These are phyloP conservation scores for Hypocryptadius cinnamomeus DNA, from an alignment of 2,113 vertebrate species.

Conservation along the genomic window DNA sequence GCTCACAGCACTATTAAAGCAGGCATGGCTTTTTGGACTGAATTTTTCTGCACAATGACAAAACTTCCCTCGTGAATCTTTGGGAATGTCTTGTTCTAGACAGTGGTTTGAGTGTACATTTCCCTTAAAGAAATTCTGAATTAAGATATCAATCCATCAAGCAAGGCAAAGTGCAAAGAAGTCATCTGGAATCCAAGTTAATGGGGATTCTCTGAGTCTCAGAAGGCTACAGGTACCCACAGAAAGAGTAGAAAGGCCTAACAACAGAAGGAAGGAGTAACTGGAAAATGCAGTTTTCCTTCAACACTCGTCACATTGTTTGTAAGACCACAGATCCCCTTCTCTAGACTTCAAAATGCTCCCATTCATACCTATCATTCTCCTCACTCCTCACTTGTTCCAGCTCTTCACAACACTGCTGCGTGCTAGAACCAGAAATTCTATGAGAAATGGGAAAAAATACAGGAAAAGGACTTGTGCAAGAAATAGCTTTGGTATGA, in stretches of 20 bases:
- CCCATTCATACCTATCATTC: not conserved
- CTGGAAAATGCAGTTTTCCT: not conserved
- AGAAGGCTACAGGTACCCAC: not conserved
- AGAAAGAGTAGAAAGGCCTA: not conserved
- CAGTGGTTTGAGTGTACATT: not conserved
- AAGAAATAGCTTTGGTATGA: not conserved
- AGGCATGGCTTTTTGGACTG: not conserved
- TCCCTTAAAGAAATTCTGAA: not conserved
- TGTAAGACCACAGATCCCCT: not conserved
- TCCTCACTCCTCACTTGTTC: not conserved
- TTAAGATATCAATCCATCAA: not conserved
- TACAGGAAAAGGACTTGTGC: not conserved
- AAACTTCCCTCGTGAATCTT: not conserved
- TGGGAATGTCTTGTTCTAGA: not conserved
- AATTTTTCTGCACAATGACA: not conserved
- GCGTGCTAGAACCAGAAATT: not conserved
- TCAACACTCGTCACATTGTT: not conserved
- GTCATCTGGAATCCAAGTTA: not conserved
- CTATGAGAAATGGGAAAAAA: not conserved
- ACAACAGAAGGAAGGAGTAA: not conserved
- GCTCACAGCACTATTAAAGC: not conserved
- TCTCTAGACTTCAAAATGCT: not conserved
- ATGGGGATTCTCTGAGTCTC: not conserved
- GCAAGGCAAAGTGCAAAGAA: not conserved
- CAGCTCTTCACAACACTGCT: not conserved